Conservation (phyloP, 2,797 vertebrate species). For the Malurus splendens region DNA sequence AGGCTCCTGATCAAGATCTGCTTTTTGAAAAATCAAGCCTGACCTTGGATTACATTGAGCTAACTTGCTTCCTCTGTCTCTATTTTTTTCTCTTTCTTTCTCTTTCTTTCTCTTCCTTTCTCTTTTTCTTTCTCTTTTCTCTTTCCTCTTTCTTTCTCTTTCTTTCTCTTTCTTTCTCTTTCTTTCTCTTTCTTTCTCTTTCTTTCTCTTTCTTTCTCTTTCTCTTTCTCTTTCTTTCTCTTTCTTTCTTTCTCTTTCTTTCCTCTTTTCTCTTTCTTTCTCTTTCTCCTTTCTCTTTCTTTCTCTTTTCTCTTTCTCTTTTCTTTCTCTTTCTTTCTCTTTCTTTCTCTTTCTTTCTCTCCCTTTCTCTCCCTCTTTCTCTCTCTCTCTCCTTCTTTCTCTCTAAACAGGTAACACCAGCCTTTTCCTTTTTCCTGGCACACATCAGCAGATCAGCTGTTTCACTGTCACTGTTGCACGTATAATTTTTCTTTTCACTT, state of each 20-base stretch:
- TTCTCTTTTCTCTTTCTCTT: too few relatives aligned
- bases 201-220: too few relatives aligned
- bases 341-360: rapidly evolving
- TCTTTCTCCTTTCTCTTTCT: not conserved
- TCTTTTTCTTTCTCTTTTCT: too few relatives aligned
- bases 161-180: too few relatives aligned
- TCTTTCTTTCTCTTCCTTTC: too few relatives aligned
- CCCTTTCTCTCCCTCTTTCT: too few relatives aligned
- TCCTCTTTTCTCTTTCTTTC: not conserved
- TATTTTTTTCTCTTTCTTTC: rapidly evolving
- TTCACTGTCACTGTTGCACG: not conserved
- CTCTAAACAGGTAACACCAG: not conserved
- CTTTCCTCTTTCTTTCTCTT: not conserved
- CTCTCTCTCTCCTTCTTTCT: too few relatives aligned
- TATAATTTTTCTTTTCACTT: not conserved
- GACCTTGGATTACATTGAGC: not conserved
- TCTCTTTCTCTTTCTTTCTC: not conserved
- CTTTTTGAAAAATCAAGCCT: not conserved
- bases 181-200: too few relatives aligned
- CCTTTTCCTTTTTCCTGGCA: not conserved
- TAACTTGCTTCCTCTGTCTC: not conserved
- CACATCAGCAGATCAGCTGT: not conserved
- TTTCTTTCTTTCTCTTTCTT: too few relatives aligned
- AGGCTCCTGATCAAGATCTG: not conserved
- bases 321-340: too few relatives aligned